Percentiles rank a stretch among this genome's conserved stretches.
Evolutionary conservation across 2,113 vertebrate species (phyloP).

Genomic region (Larimichthys polyactis): DNA sequence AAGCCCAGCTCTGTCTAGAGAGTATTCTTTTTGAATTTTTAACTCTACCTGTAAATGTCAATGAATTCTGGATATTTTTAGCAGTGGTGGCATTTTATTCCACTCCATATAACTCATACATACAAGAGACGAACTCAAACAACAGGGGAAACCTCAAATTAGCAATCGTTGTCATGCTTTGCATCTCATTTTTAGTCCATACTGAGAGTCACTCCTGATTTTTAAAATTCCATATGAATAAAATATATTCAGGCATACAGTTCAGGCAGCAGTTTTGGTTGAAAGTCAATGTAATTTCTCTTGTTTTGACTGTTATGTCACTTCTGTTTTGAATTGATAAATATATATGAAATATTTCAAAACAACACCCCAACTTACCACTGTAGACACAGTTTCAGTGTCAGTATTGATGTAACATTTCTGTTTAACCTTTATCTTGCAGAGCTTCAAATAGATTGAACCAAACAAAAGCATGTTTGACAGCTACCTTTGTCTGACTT

Average conservation of each 20-base stretch:
- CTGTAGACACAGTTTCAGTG: neutral
- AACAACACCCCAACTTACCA: neutral
- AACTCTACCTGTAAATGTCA: conserved; percentile 46
- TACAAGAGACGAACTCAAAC: neutral
- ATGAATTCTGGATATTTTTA: conserved; percentile 11
- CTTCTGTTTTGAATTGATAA: neutral
- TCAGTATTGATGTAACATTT: neutral
- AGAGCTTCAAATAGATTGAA: neutral
- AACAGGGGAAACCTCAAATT: neutral
- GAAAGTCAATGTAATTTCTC: neutral
- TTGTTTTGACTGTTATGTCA: neutral
- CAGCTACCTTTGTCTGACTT: neutral
- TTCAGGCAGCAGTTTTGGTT: neutral
- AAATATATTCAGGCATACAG: neutral
- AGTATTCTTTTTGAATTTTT: conserved; percentile 17
- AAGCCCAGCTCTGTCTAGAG: neutral
- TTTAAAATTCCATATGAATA: too few species aligned
- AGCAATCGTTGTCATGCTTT: neutral
- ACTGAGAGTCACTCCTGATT: neutral
- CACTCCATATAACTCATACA: neutral
- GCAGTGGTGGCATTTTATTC: neutral
- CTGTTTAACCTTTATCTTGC: neutral
- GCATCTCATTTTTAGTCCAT: neutral
- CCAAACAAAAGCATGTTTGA: too few species aligned
- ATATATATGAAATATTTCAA: neutral